phyloP scores from a whole-genome alignment of 2,797 vertebrate genomes.

The Capromys pilorides region DNA sequence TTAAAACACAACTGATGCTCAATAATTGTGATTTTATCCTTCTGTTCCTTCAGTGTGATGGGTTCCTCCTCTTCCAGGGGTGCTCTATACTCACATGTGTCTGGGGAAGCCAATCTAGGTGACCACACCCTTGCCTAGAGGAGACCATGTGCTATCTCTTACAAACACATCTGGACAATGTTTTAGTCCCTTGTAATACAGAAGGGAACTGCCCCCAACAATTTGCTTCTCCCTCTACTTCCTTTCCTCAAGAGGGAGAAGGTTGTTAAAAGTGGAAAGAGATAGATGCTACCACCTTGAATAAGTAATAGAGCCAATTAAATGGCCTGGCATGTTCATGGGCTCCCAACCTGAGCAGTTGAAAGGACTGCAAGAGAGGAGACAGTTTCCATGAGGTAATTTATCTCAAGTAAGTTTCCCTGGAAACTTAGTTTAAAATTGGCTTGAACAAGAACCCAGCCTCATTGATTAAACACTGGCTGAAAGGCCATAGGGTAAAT shows the following conservation, averaged over 20 bases:
- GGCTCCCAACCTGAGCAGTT: constrained; percentile 35
- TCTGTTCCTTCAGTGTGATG: not conserved
- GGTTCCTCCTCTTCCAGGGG: not conserved
- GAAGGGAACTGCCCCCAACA: not conserved
- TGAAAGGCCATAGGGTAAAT: constrained; percentile 45
- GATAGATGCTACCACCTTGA: constrained; percentile 29
- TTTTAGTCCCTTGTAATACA: not conserved
- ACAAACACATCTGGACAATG: not conserved
- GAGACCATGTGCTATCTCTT: not conserved
- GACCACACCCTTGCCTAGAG: not conserved
- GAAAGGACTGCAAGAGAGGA: not conserved
- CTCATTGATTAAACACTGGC: constrained; percentile 65
- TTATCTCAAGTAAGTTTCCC: constrained; percentile 68
- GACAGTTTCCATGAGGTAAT: constrained; percentile 44
- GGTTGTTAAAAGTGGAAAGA: constrained; percentile 17
- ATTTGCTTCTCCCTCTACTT: constrained; percentile 21
- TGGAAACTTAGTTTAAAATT: constrained; percentile 64
- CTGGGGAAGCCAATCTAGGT: not conserved
- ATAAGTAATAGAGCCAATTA: constrained; percentile 38
- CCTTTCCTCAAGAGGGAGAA: constrained; percentile 9
- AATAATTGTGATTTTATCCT: not conserved
- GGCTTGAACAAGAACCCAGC: constrained; percentile 35
- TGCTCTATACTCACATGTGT: not conserved
- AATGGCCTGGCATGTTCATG: constrained; percentile 39
- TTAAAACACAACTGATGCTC: not conserved